These are phyloP conservation scores for Pollenia angustigena DNA, from an alignment of 2,888 invertebrate genomes.

Conservation along the genomic window DNA sequence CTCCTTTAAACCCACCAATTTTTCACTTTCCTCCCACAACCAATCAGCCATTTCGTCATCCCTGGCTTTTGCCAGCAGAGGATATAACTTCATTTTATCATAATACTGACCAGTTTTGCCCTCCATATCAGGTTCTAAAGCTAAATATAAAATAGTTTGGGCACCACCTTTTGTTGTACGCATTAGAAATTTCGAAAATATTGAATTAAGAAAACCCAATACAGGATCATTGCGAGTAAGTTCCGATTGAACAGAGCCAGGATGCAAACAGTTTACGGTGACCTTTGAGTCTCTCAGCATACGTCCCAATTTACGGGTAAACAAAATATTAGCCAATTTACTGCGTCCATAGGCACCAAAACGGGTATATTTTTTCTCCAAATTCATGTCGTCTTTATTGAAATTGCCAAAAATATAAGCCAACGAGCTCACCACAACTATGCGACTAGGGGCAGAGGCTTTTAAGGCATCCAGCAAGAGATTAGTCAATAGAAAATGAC, in stretches of 20 bases:
- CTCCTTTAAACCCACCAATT: slow-evolving; percentile 58
- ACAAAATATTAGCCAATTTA: slow-evolving; percentile 91
- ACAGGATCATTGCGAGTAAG: slow-evolving; percentile 85
- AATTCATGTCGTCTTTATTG: slow-evolving; percentile 90
- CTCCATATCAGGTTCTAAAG: slow-evolving; percentile 61
- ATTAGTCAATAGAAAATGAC: slow-evolving; percentile 87
- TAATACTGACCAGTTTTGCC: slow-evolving; percentile 56
- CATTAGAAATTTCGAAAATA: slow-evolving; percentile 31
- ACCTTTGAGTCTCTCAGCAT: slow-evolving; percentile 87
- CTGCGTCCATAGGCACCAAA: slow-evolving; percentile 89
- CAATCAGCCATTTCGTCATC: slow-evolving; percentile 69
- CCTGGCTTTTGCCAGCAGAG: slow-evolving; percentile 37
- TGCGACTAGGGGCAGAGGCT: slow-evolving; percentile 88
- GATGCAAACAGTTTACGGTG: slow-evolving; percentile 89
- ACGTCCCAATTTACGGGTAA: slow-evolving; percentile 88
- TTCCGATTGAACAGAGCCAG: slow-evolving; percentile 90
- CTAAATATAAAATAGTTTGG: slow-evolving; percentile 63
- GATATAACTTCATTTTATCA: slow-evolving; percentile 53
- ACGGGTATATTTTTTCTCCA: slow-evolving; percentile 87
- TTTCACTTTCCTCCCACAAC: slow-evolving; percentile 67
- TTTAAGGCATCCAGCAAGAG: slow-evolving; percentile 86
- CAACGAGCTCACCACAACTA: slow-evolving; percentile 90
- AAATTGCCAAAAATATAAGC: slow-evolving; percentile 88
- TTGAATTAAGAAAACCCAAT: not conserved
- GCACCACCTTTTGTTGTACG: slow-evolving; percentile 59